Conservation (phyloP, 1,140 invertebrate species). For the Drosophila funebris region DNA sequence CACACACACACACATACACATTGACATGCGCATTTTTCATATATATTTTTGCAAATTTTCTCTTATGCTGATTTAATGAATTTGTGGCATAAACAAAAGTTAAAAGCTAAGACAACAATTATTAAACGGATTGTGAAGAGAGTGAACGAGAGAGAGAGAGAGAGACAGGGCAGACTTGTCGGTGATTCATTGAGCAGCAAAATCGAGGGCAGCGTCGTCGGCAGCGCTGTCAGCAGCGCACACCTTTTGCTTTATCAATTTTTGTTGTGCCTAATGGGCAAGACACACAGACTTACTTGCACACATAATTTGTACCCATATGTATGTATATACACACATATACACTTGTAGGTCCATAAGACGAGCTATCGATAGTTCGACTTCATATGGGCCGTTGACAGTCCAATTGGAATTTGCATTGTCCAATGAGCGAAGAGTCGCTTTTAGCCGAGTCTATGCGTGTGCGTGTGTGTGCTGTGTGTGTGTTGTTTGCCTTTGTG, state of each 20-base stretch:
- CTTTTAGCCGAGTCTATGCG: slow-evolving; percentile 34
- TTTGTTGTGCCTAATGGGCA: slow-evolving; percentile 29
- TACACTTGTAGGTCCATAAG: slow-evolving; percentile 20
- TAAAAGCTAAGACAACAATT: slow-evolving; percentile 21
- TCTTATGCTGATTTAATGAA: slow-evolving; percentile 34
- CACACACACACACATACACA: slow-evolving; percentile 22
- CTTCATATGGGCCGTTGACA: slow-evolving; percentile 10
- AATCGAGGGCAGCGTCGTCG: slow-evolving; percentile 51
- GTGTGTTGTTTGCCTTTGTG: background rate
- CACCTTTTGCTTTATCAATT: slow-evolving; percentile 64
- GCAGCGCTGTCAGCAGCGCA: slow-evolving; percentile 21
- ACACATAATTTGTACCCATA: background rate
- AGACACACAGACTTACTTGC: slow-evolving; percentile 5
- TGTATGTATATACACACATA: background rate
- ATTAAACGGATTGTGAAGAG: background rate
- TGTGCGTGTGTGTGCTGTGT: slow-evolving; percentile 26
- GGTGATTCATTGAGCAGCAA: slow-evolving; percentile 38
- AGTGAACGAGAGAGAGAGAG: slow-evolving; percentile 5
- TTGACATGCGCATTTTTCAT: slow-evolving; percentile 1
- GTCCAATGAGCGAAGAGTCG: slow-evolving; percentile 36
- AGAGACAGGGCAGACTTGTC: slow-evolving; percentile 11
- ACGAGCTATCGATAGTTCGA: slow-evolving; percentile 46
- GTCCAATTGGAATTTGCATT: slow-evolving; percentile 51
- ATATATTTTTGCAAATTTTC: slow-evolving; percentile 30
- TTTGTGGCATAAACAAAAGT: slow-evolving; percentile 42